Evolutionary conservation across 2,113 vertebrate genomes (phyloP).

Genomic region (Misgurnus mizolepis): DNA sequence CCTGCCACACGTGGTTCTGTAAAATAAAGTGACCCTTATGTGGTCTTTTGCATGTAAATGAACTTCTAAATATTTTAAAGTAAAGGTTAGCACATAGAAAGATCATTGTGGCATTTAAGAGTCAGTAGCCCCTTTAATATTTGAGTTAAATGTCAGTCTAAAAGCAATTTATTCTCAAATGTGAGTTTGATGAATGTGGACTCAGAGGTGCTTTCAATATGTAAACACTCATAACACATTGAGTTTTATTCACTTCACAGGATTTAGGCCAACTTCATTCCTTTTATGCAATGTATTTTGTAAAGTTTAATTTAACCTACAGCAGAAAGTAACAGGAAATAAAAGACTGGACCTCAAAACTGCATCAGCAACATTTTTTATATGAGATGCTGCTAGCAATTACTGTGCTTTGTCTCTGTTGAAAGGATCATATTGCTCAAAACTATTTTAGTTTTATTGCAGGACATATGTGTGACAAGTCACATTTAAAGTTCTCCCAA

Average conservation of each 20-base stretch:
- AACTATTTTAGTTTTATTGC: no score
- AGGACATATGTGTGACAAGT: no score
- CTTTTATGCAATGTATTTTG: no score
- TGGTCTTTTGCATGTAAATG: constrained; percentile 42
- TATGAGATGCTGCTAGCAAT: no score
- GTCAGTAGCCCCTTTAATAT: constrained; percentile 33
- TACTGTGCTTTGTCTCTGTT: no score
- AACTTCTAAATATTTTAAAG: constrained; percentile 43
- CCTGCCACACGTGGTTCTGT: no score
- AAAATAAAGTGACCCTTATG: neutral
- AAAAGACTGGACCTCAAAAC: no score
- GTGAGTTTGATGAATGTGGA: constrained; percentile 15
- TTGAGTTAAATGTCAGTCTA: constrained; percentile 48
- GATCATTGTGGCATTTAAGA: constrained; percentile 50
- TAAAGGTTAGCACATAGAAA: constrained; percentile 49
- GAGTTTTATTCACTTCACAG: constrained; percentile 5
- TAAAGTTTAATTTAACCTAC: neutral
- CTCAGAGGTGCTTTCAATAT: constrained; percentile 17
- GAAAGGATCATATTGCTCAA: no score
- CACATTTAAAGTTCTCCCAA: no score
- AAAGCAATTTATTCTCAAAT: constrained; percentile 3
- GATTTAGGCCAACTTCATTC: neutral
- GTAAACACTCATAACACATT: constrained; percentile 22
- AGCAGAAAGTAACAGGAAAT: no score
- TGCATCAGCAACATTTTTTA: no score